phyloP scores from a whole-genome alignment of 2,113 vertebrate species.

The Cephalopholis sonnerati region DNA sequence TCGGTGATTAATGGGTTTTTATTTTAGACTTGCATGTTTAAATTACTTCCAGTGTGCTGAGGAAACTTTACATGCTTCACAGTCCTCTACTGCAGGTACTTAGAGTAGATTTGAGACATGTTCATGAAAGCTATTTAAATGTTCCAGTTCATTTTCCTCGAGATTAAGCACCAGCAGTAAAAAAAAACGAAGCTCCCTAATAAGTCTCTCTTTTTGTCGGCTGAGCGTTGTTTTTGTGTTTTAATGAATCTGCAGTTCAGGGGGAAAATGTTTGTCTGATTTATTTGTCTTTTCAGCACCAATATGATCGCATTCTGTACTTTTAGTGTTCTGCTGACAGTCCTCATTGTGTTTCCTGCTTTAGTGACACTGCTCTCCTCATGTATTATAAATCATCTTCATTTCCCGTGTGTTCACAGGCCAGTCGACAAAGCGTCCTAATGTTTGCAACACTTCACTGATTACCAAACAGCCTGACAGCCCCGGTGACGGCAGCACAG shows the following conservation, averaged over 20 bases:
- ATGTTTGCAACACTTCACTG: conserved; percentile 67
- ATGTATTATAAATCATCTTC: conserved; percentile 58
- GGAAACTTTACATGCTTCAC: neutral
- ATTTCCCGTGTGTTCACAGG: conserved; percentile 50
- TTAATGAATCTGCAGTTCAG: conserved; percentile 10
- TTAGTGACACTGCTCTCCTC: neutral
- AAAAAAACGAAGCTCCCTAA: neutral
- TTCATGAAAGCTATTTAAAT: conserved; percentile 31
- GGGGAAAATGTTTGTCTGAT: neutral
- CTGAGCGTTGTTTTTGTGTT: neutral
- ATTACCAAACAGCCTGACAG: conserved; percentile 63
- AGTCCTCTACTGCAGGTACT: neutral
- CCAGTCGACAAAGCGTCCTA: conserved; percentile 59
- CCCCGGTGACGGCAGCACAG: conserved; percentile 49
- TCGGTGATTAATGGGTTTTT: conserved; percentile 36
- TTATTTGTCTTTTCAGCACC: conserved; percentile 17
- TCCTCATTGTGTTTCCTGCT: conserved; percentile 39
- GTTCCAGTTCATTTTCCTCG: conserved; percentile 32
- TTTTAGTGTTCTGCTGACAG: conserved; percentile 27
- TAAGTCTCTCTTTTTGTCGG: neutral
- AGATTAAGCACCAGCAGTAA: conserved; percentile 26
- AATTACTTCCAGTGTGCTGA: conserved; percentile 32
- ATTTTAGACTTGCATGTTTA: conserved; percentile 20
- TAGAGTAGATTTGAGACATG: conserved; percentile 21
- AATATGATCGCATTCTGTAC: conserved; percentile 24